Evolutionary conservation across 1,140 invertebrate genomes (phyloP), one percentile per base, ranked within the genome.

Genomic region (Drosophila sechellia): DNA sequence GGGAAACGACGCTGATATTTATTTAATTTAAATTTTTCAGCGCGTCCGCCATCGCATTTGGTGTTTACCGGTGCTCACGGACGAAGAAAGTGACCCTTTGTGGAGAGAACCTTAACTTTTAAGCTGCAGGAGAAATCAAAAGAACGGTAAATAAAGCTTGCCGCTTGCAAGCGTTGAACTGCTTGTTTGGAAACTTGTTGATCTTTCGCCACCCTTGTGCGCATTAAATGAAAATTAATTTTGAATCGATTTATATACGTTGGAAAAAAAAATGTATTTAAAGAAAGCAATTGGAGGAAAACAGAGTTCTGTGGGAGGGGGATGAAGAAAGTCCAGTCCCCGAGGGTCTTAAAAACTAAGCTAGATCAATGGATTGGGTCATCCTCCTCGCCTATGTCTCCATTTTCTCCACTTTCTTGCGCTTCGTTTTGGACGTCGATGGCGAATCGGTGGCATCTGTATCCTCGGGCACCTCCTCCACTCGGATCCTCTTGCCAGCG

Each of bases 401-500:
- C 75, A 84, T 84, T 63, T 91, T 90, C 27, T 85, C 65, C 6
- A 63, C n/a, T 55, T 50, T 59, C 57, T 90, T 86, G 46, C 83
- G 75, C n/a, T 40, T 65, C 53, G 50, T 50, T 48, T 74, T 85
- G 11, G 56, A 76, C 49, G 63, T 72, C 4, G 56, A 68, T 46
- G 63, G 71, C 15, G 76, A 76, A 2, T 73, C 71, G 43, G 27
- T 58, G 31, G 43, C 40, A 8, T 58, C 64, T 27, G 60, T 31
- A 3, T 72, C 56, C 10, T 84, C 65, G 1, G 69, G 15, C 0
- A 78, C 55, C 27, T 74, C 71, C 35, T 79, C 77, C 2, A 92
- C 46, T 39, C 79, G 84, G 5, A 92, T 85, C 13, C 91, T 79
- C 65, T 92, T 92, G 4, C 90, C 85, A 11, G 73, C 80, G 5